phyloP scores from a whole-genome alignment of 30 jellyfish, hydroid and myxozoan genomes.

The Cassiopea andromeda region DNA sequence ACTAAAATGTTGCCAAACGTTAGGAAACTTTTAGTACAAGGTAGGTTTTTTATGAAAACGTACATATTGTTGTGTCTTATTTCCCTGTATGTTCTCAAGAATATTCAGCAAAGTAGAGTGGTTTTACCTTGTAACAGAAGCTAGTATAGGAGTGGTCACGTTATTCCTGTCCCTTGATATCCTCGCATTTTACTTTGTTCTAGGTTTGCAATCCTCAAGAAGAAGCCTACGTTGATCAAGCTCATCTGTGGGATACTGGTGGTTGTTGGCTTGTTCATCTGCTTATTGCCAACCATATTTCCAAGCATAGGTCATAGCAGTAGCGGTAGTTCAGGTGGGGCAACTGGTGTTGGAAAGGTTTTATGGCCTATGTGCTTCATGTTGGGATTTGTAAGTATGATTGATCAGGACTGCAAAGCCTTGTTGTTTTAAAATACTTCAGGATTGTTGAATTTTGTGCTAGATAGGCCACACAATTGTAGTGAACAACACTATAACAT shows the following conservation, averaged over 20 bases:
- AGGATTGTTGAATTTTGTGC: background rate
- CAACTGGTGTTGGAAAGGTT: conserved; percentile 44
- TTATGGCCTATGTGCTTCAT: conserved; percentile 67
- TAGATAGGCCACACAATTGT: background rate
- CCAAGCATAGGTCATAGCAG: conserved; percentile 39
- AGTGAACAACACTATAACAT: background rate
- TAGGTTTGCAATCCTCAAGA: conserved; percentile 45
- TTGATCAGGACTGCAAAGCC: background rate
- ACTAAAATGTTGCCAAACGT: too few relatives aligned
- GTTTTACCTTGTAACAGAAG: too few relatives aligned
- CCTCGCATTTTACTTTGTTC: background rate
- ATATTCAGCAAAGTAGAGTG: too few relatives aligned
- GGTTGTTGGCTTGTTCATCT: conserved; percentile 31
- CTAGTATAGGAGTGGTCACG: too few relatives aligned
- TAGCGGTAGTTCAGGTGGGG: conserved; percentile 43
- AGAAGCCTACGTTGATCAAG: conserved; percentile 29
- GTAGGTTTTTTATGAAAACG: too few relatives aligned
- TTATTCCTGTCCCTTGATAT: too few relatives aligned
- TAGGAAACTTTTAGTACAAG: too few relatives aligned
- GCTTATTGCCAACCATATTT: conserved; percentile 49
- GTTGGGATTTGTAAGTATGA: conserved; percentile 55
- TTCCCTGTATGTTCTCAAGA: too few relatives aligned
- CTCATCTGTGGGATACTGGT: conserved; percentile 46
- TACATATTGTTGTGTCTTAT: too few relatives aligned
- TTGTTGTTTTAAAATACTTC: background rate